Percentiles rank a stretch among this genome's conserved stretches.
Conservation (phyloP, 1,140 invertebrate genomes). For the Dreissena rostriformis region DNA sequence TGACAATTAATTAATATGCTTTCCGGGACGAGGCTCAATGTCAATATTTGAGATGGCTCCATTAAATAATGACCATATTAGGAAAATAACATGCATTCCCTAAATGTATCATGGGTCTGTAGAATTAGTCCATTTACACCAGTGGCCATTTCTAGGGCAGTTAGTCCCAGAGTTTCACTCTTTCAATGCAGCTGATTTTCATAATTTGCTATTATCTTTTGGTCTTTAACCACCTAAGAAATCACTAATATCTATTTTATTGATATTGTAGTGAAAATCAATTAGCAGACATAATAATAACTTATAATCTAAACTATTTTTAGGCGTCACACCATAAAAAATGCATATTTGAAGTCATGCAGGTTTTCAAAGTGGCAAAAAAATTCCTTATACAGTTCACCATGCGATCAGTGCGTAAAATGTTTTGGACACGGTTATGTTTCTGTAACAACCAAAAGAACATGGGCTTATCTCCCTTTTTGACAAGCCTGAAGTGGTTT, state of each 20-base stretch:
- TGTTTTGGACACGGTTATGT: too few relatives aligned
- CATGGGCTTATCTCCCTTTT: neutral
- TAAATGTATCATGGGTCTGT: neutral
- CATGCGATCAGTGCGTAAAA: too few relatives aligned
- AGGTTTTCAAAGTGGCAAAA: too few relatives aligned
- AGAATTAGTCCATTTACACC: too few relatives aligned
- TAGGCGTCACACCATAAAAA: too few relatives aligned
- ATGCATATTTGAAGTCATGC: too few relatives aligned
- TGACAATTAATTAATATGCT: conserved; percentile 56
- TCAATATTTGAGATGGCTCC: conserved; percentile 30
- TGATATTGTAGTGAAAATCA: too few relatives aligned
- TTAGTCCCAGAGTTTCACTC: neutral
- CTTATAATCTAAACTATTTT: too few relatives aligned
- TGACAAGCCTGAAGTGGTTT: neutral
- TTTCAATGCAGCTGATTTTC: neutral
- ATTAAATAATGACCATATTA: conserved; percentile 40
- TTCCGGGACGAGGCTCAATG: conserved; percentile 7
- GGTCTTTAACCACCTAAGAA: neutral
- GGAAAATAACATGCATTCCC: neutral
- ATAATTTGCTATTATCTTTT: neutral
- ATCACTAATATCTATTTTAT: neutral
- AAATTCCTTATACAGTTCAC: too few relatives aligned
- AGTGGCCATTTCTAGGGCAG: neutral
- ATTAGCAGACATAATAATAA: too few relatives aligned
- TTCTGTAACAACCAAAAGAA: too few relatives aligned